These are phyloP conservation scores for Notocelia uddmanniana DNA, from an alignment of 2,888 invertebrate genomes.

Conservation along the genomic window DNA sequence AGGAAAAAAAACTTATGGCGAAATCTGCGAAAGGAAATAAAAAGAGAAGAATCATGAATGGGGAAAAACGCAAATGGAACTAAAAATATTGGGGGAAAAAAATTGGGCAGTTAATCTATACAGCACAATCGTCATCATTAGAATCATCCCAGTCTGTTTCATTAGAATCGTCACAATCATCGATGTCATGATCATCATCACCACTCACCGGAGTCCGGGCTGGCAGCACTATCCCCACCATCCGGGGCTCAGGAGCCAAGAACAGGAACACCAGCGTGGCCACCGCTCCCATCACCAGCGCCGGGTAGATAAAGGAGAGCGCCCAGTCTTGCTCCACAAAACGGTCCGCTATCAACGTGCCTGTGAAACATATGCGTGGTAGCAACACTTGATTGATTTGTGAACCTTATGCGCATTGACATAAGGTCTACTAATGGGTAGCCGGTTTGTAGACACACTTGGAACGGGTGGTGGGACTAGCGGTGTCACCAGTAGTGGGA, in stretches of 20 bases:
- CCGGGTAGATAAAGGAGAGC: conserved; percentile 96
- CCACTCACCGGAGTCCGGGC: conserved; percentile 56
- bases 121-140: too few relatives aligned
- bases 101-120: too few relatives aligned
- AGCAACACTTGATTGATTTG: not conserved
- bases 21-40: too few relatives aligned
- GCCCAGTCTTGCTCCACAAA: conserved; percentile 96
- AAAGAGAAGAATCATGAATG: too few relatives aligned
- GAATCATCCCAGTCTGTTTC: too few relatives aligned
- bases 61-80: too few relatives aligned
- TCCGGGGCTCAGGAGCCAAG: conserved; percentile 92
- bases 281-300: conserved; percentile 89
- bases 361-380: conserved; percentile 59
- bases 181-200: not conserved
- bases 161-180: not conserved
- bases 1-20: too few relatives aligned
- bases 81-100: too few relatives aligned
- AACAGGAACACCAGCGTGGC: conserved; percentile 93
- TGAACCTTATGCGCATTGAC: not conserved
- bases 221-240: conserved; percentile 87
- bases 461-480: too few relatives aligned
- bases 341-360: conserved; percentile 93
- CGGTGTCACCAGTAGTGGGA: too few relatives aligned
- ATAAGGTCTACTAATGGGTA: not conserved
- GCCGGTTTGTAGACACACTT: too few relatives aligned